phyloP scores from a whole-genome alignment of 2,113 vertebrate species.

The Nycticorax nycticorax region DNA sequence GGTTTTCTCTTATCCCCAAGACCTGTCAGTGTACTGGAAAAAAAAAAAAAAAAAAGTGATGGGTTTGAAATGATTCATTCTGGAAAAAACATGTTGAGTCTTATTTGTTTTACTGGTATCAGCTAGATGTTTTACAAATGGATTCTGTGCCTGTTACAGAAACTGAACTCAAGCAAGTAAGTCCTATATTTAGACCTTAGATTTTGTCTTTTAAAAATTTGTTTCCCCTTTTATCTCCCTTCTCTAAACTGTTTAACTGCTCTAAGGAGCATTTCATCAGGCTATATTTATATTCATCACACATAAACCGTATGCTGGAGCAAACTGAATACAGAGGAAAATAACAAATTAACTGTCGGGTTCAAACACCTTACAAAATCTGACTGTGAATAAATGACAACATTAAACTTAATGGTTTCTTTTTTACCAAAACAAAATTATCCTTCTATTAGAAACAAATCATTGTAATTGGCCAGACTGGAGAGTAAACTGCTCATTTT shows the following conservation, averaged over 20 bases:
- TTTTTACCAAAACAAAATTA: background rate
- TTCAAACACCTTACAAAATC: background rate
- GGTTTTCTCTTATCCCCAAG: background rate
- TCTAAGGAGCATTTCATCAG: background rate
- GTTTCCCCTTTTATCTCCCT: background rate
- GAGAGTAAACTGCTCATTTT: background rate
- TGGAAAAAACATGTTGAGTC: background rate
- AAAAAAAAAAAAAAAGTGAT: background rate
- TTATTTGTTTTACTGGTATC: background rate
- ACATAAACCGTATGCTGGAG: background rate
- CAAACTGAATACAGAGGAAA: background rate
- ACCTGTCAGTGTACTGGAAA: background rate
- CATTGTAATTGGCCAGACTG: background rate
- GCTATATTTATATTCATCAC: background rate
- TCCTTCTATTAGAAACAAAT: conserved; percentile 13
- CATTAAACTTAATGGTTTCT: background rate
- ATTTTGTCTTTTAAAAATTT: background rate
- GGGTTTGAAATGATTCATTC: background rate
- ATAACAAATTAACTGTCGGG: background rate
- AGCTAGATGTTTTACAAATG: background rate
- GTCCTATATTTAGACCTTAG: background rate
- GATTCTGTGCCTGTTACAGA: background rate
- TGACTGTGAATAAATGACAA: background rate
- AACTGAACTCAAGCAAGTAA: background rate
- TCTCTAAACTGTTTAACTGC: background rate